These are phyloP conservation scores for Drosophila meridionalis DNA, from an alignment of 2,888 invertebrate species.

Conservation along the genomic window DNA sequence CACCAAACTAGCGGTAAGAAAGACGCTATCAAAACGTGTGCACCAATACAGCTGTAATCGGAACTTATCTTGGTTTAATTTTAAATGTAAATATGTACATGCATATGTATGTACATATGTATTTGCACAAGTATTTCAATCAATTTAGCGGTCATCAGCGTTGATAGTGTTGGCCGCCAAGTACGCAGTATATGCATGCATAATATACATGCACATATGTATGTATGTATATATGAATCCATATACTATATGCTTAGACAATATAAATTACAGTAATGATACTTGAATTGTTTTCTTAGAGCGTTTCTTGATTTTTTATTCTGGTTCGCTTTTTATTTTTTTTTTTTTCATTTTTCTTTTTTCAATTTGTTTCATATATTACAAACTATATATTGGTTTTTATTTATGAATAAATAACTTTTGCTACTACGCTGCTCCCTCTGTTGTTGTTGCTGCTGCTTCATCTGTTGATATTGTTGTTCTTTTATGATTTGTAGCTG, in stretches of 20 bases:
- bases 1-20: conserved; percentile 4
- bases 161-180: conserved; percentile 27
- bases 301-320: conserved; percentile 43
- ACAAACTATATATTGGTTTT: conserved; percentile 37
- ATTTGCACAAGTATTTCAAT: conserved; percentile 5
- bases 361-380: conserved; percentile 35
- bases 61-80: conserved; percentile 21
- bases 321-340: conserved; percentile 28
- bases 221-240: background rate
- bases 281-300: conserved; percentile 32
- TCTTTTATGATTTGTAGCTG: conserved; percentile 7
- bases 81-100: conserved; percentile 7
- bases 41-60: conserved; percentile 1
- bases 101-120: background rate
- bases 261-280: conserved; percentile 12
- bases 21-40: conserved; percentile 38
- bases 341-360: conserved; percentile 15
- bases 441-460: conserved; percentile 18
- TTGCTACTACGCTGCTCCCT: conserved; percentile 32
- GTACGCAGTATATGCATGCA: conserved; percentile 20
- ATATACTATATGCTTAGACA: background rate
- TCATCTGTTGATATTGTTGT: conserved; percentile 10
- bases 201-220: background rate
- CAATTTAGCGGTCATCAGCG: conserved; percentile 46
- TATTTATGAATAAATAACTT: conserved; percentile 52